Conservation (phyloP, 92 coral and sea anemone species). For the Anthopleura xanthogrammica region DNA sequence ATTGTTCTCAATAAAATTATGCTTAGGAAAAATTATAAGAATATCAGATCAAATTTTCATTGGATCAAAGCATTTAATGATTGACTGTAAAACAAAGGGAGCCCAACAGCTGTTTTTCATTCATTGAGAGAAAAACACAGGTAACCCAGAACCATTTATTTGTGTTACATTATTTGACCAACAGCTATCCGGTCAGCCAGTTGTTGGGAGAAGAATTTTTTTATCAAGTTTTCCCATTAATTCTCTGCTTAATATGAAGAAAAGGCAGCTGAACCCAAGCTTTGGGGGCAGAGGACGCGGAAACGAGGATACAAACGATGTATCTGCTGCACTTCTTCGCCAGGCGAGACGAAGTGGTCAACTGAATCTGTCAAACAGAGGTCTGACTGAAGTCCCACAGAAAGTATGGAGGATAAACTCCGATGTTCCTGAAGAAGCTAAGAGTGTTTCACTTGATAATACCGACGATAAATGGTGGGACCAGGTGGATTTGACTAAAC, state of each 20-base stretch:
- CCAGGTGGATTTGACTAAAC: constrained; percentile 77
- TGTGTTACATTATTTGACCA: not conserved
- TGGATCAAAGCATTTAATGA: too few species aligned
- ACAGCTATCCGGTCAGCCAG: not conserved
- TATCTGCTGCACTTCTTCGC: constrained; percentile 79
- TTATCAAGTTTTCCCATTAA: not conserved
- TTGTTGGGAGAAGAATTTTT: not conserved
- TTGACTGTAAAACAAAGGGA: too few species aligned
- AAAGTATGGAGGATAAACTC: constrained; percentile 91
- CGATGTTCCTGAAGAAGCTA: constrained; percentile 87
- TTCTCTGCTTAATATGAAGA: constrained; percentile 38
- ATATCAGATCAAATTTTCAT: too few species aligned
- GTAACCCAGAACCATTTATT: not conserved
- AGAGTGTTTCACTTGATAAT: constrained; percentile 73
- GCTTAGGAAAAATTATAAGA: too few species aligned
- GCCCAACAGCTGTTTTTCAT: too few species aligned
- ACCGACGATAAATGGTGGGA: constrained; percentile 96
- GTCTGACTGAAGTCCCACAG: constrained; percentile 67
- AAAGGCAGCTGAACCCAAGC: constrained; percentile 54
- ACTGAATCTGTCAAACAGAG: constrained; percentile 83
- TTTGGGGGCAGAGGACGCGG: constrained; percentile 41
- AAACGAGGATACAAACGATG: constrained; percentile 42
- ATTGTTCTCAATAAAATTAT: too few species aligned
- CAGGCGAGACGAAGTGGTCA: constrained; percentile 96
- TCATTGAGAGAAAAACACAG: not conserved